These are phyloP conservation scores for Tautogolabrus adspersus DNA, from an alignment of 2,113 vertebrate genomes.

Conservation along the genomic window DNA sequence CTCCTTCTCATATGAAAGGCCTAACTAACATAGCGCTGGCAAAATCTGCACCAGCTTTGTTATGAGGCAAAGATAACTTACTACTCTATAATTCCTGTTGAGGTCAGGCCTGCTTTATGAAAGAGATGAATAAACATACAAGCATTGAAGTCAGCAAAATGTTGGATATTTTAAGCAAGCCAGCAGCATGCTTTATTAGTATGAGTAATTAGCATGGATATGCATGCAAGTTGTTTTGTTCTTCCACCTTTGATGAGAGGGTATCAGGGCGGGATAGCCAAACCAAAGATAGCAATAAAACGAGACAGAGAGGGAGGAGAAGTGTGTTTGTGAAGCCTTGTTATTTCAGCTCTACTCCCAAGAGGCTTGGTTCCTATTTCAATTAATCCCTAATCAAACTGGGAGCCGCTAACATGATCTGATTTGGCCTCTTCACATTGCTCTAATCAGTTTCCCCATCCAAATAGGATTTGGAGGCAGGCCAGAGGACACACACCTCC, in stretches of 20 bases:
- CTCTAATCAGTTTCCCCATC: slow-evolving; percentile 69
- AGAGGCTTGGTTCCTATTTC: slow-evolving; percentile 64
- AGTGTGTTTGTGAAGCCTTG: slow-evolving; percentile 33
- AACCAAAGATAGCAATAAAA: slow-evolving; percentile 57
- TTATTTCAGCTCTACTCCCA: slow-evolving; percentile 61
- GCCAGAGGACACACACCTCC: slow-evolving; percentile 56
- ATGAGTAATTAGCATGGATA: slow-evolving; percentile 65
- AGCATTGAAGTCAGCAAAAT: slow-evolving; percentile 22
- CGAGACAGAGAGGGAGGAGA: slow-evolving; percentile 23
- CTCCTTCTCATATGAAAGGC: not conserved
- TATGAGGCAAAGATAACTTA: slow-evolving; percentile 11
- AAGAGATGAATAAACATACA: slow-evolving; percentile 24
- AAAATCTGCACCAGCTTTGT: not conserved
- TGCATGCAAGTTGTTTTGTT: slow-evolving; percentile 46
- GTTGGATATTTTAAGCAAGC: slow-evolving; percentile 35
- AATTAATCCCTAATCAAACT: slow-evolving; percentile 80
- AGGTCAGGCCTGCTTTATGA: slow-evolving; percentile 14
- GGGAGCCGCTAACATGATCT: slow-evolving; percentile 79
- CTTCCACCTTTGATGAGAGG: slow-evolving; percentile 62
- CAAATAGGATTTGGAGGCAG: slow-evolving; percentile 65
- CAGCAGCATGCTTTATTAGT: slow-evolving; percentile 46
- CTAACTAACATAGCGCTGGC: not conserved
- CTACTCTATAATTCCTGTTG: not conserved
- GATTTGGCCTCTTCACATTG: slow-evolving; percentile 72
- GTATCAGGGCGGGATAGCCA: slow-evolving; percentile 33